These are phyloP conservation scores for Chaetogeoica ovagalla DNA, from an alignment of 2,888 invertebrate species.

Conservation along the genomic window DNA sequence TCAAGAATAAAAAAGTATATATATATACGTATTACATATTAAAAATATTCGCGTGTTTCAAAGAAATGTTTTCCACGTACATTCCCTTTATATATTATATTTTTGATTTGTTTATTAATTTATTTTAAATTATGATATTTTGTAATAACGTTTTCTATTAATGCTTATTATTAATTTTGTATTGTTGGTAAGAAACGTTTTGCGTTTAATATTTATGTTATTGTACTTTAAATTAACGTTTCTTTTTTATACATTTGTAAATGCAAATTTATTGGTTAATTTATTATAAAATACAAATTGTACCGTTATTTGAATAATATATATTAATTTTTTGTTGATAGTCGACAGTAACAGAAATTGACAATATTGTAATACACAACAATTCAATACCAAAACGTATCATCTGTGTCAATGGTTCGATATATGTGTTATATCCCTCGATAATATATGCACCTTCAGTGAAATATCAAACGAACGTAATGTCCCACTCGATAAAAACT, in stretches of 20 bases:
- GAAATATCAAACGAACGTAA: no score
- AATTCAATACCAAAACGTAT: no score
- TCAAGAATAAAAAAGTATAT: not conserved
- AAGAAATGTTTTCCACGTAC: not conserved
- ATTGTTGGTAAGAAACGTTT: slow-evolving; percentile 23
- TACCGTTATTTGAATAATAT: no score
- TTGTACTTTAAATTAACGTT: slow-evolving; percentile 3
- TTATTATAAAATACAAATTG: not conserved
- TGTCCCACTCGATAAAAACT: no score
- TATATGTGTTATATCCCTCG: no score
- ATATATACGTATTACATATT: not conserved
- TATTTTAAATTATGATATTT: not conserved
- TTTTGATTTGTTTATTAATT: not conserved
- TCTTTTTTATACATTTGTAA: not conserved
- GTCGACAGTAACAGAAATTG: no score
- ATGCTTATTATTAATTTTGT: slow-evolving; percentile 14
- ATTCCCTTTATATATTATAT: no score
- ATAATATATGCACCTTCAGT: no score
- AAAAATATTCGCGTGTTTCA: slow-evolving; percentile 1
- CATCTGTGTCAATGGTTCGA: no score
- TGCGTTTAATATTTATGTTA: not conserved
- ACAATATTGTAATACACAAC: no score
- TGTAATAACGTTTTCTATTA: not conserved
- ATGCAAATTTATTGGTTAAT: not conserved
- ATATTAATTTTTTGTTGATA: no score